Conservation (phyloP, 2,113 vertebrate species). For the Tychaedon coryphoeus region DNA sequence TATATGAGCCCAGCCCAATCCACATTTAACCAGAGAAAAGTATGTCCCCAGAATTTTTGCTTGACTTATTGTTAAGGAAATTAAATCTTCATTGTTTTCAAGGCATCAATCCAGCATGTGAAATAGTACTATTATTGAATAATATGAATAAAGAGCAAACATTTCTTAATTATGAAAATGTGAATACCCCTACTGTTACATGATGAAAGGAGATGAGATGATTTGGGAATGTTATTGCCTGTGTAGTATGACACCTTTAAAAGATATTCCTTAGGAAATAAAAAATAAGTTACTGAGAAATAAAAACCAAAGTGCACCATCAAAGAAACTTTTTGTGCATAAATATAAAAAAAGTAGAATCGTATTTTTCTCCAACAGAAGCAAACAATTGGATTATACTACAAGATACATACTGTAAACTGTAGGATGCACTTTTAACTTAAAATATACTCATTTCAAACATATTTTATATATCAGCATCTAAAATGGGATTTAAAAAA, state of each 20-base stretch:
- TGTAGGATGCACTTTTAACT: neutral
- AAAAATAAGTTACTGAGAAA: neutral
- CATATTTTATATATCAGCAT: neutral
- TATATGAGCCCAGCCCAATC: neutral
- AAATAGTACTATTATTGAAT: neutral
- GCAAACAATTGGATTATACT: neutral
- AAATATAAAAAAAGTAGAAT: neutral
- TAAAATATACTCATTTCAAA: neutral
- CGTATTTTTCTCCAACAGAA: neutral
- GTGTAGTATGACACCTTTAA: neutral
- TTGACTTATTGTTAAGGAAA: neutral
- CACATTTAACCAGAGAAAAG: neutral
- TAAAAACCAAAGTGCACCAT: neutral
- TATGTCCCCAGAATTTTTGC: neutral
- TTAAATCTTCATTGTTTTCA: neutral
- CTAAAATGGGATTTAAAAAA: neutral
- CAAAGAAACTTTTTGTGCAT: neutral
- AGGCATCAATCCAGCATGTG: neutral
- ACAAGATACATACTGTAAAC: neutral
- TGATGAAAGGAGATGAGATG: neutral
- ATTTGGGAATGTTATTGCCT: neutral
- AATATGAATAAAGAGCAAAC: neutral
- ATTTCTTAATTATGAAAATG: neutral
- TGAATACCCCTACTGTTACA: neutral
- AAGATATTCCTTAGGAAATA: neutral